Conservation (phyloP, 2,797 vertebrate genomes). For the Coregonus sp. region DNA sequence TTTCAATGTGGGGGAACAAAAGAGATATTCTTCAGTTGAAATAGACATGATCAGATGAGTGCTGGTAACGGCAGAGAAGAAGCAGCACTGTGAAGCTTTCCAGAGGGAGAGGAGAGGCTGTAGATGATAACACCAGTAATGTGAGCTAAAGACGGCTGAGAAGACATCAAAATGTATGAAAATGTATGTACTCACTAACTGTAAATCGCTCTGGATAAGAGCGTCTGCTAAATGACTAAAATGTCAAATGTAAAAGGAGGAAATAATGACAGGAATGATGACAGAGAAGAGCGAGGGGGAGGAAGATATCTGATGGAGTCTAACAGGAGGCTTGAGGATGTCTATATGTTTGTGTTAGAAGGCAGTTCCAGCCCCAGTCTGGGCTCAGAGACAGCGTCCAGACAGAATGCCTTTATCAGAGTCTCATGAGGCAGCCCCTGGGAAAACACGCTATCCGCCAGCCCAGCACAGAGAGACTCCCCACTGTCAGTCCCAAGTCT, state of each 20-base stretch:
- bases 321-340: slow-evolving; percentile 71
- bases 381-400: slow-evolving; percentile 70
- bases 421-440: slow-evolving; percentile 69
- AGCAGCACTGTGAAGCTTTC: slow-evolving; percentile 63
- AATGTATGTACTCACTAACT: no score
- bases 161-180: slow-evolving; percentile 69
- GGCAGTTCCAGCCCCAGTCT: slow-evolving; percentile 66
- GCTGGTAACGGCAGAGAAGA: slow-evolving; percentile 55
- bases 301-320: slow-evolving; percentile 61
- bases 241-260: slow-evolving; percentile 48
- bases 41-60: slow-evolving; percentile 71
- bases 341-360: slow-evolving; percentile 79
- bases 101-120: slow-evolving; percentile 54
- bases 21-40: slow-evolving; percentile 54
- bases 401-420: slow-evolving; percentile 75
- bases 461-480: slow-evolving; percentile 63
- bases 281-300: slow-evolving; percentile 33
- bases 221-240: no score
- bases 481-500: slow-evolving; percentile 70
- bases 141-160: slow-evolving; percentile 73
- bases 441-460: slow-evolving; percentile 67
- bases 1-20: slow-evolving; percentile 17
- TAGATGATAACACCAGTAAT: slow-evolving; percentile 72
- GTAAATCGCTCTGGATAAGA: no score
- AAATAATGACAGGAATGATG: slow-evolving; percentile 83